Evolutionary conservation across 2,888 invertebrate genomes (phyloP).

Genomic region (Trachelus iudaicus): DNA sequence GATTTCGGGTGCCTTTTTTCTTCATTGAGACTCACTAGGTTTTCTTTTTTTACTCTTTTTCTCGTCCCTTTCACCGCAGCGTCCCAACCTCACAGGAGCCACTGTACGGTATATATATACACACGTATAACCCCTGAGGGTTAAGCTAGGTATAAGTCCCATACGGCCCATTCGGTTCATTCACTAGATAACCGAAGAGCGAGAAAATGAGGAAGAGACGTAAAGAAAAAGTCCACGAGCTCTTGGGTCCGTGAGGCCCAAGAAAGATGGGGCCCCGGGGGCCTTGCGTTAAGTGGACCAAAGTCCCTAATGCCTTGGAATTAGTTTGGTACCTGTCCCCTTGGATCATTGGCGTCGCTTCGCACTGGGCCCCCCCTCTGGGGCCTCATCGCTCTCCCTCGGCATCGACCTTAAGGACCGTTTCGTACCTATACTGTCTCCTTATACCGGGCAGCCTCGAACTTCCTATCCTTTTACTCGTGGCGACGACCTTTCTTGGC

Average conservation of each 20-base stretch:
- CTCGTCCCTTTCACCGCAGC: constrained; percentile 13
- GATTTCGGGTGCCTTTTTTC: constrained; percentile 38
- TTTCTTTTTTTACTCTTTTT: constrained; percentile 18
- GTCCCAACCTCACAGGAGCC: constrained; percentile 6
- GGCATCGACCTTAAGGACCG: constrained; percentile 9
- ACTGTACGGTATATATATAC: neutral
- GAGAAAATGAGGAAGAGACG: constrained; percentile 3
- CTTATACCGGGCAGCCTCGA: neutral
- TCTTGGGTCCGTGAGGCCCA: neutral
- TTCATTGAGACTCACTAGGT: constrained; percentile 3
- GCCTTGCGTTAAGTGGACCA: neutral
- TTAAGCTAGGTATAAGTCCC: neutral
- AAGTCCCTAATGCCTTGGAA: constrained; percentile 27
- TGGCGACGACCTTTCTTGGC: constrained; percentile 24
- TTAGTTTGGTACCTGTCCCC: constrained; percentile 27
- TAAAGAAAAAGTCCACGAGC: neutral
- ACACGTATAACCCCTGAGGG: constrained; percentile 1
- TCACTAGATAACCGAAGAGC: constrained; percentile 11
- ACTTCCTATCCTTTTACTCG: constrained; percentile 7
- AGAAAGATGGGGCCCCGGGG: neutral
- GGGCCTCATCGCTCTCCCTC: neutral
- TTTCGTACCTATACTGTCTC: neutral
- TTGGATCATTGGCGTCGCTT: constrained; percentile 14
- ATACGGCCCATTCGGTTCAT: constrained; percentile 13
- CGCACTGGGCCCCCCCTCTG: neutral